Conservation (phyloP, 2,113 vertebrate genomes). For the Arothron firmamentum region DNA sequence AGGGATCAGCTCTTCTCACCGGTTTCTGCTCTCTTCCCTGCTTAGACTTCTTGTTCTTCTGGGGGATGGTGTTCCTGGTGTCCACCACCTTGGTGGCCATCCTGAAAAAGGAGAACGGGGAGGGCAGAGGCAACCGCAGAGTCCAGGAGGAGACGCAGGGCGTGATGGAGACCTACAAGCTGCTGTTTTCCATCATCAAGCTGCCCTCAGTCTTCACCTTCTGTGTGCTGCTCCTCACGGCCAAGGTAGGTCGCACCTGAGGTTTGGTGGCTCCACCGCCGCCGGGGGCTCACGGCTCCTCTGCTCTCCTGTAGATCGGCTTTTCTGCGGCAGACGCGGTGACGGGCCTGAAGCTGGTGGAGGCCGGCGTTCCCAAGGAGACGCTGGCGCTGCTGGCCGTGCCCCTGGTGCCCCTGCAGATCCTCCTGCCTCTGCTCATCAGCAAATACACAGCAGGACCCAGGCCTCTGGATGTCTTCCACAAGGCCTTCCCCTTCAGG, state of each 20-base stretch:
- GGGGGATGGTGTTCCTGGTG: constrained; percentile 90
- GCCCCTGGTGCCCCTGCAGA: constrained; percentile 97
- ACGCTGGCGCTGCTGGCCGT: constrained; percentile 92
- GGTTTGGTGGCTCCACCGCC: too few species aligned
- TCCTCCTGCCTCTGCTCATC: constrained; percentile 90
- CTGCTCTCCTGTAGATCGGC: constrained; percentile 78
- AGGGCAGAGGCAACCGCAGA: constrained; percentile 49
- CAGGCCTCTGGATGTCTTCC: constrained; percentile 88
- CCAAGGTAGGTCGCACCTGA: constrained; percentile 92
- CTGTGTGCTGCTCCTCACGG: constrained; percentile 88
- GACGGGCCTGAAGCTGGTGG: constrained; percentile 93
- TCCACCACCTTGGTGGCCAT: constrained; percentile 93
- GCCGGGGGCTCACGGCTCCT: too few species aligned
- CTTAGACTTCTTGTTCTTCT: constrained; percentile 95
- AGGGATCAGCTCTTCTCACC: too few species aligned
- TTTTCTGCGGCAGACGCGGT: constrained; percentile 96
- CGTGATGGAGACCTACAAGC: constrained; percentile 89
- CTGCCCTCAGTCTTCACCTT: constrained; percentile 94
- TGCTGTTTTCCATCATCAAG: constrained; percentile 88
- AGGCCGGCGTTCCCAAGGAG: constrained; percentile 95
- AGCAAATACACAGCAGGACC: constrained; percentile 97
- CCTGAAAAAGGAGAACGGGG: constrained; percentile 85
- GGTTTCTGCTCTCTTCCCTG: constrained; percentile 15
- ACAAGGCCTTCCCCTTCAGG: constrained; percentile 96
- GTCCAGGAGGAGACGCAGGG: constrained; percentile 85